These are phyloP conservation scores for Anoplius nigerrimus DNA, from an alignment of 2,888 invertebrate genomes.

Conservation along the genomic window DNA sequence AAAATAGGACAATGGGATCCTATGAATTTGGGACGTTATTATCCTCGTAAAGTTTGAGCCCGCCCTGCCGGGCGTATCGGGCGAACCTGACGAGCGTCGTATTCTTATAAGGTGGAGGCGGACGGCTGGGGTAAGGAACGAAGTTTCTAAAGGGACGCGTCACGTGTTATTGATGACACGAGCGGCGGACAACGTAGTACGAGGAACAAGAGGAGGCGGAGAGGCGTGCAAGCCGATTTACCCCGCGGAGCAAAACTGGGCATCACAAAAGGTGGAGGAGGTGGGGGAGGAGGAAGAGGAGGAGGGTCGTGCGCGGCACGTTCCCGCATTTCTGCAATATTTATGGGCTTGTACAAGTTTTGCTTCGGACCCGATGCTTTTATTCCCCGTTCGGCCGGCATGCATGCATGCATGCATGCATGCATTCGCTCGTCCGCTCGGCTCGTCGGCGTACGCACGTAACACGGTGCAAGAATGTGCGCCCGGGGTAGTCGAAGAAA, in stretches of 20 bases:
- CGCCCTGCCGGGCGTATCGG: background rate
- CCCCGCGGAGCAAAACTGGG: too few species aligned
- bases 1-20: too few species aligned
- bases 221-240: conserved; percentile 13
- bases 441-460: too few species aligned
- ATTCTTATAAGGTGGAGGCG: background rate
- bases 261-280: conserved; percentile 4
- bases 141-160: conserved; percentile 10
- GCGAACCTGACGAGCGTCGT: background rate
- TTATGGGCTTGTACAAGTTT: conserved; percentile 41
- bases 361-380: conserved; percentile 22
- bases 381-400: conserved; percentile 8
- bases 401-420: too few species aligned
- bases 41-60: too few species aligned
- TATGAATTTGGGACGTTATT: too few species aligned
- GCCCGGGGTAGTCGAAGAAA: too few species aligned
- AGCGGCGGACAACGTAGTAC: conserved; percentile 10
- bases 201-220: background rate
- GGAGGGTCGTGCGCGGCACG: conserved; percentile 9
- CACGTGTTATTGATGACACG: conserved; percentile 34
- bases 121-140: background rate
- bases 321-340: conserved; percentile 37
- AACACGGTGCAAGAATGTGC: too few species aligned
- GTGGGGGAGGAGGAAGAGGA: conserved; percentile 18
- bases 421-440: too few species aligned